phyloP scores from a whole-genome alignment of 2,113 vertebrate genomes.

The Pseudopipra pipra region DNA sequence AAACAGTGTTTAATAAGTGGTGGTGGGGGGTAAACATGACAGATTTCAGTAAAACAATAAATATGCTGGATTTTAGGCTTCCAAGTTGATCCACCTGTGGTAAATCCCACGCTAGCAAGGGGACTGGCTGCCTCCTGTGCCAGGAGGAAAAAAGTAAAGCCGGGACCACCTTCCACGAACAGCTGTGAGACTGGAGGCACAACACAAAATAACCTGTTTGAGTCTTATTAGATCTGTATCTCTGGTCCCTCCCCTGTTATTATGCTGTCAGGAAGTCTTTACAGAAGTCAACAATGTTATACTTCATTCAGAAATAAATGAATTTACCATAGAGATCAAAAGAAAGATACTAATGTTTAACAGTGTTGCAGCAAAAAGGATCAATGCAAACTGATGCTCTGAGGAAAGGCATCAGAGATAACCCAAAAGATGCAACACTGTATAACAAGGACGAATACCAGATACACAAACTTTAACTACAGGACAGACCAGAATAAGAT shows the following conservation, averaged over 20 bases:
- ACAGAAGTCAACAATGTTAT: background rate
- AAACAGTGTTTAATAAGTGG: background rate
- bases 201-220: background rate
- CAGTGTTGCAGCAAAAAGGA: background rate
- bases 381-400: background rate
- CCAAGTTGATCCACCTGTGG: background rate
- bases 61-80: background rate
- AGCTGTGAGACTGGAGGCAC: background rate
- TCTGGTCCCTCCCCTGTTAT: background rate
- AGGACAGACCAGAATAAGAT: background rate
- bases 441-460: background rate
- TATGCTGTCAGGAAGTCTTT: background rate
- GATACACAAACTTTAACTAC: background rate
- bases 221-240: background rate
- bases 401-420: background rate
- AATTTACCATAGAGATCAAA: background rate
- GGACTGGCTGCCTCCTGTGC: background rate
- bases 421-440: background rate
- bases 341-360: background rate
- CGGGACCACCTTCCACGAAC: background rate
- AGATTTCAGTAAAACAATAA: background rate
- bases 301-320: slow-evolving; percentile 3
- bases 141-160: background rate
- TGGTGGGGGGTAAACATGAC: background rate
- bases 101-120: background rate